Percentiles rank a stretch among this genome's conserved stretches.
These are phyloP conservation scores for Oriolus oriolus DNA, from an alignment of 2,113 vertebrate species.

Conservation along the genomic window DNA sequence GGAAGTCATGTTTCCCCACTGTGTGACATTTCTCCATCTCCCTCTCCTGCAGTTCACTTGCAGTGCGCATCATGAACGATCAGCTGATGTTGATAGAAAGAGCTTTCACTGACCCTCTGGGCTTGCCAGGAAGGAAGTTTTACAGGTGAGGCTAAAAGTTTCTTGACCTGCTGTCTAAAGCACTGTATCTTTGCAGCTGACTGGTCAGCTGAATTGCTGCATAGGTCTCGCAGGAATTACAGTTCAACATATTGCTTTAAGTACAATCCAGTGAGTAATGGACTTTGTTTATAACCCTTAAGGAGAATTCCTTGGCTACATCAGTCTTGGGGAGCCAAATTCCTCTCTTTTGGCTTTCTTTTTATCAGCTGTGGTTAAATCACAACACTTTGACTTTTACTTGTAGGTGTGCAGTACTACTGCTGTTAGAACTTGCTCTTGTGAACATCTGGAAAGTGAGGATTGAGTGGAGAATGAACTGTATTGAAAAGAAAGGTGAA, in stretches of 20 bases:
- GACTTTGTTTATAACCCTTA: not conserved
- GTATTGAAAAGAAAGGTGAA: not conserved
- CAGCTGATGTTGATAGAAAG: conserved; percentile 92
- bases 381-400: not conserved
- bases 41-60: conserved; percentile 44
- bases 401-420: not conserved
- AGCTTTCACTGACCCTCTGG: conserved; percentile 90
- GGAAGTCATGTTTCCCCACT: not conserved
- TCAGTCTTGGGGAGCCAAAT: not conserved
- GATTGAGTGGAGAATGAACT: not conserved
- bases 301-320: not conserved
- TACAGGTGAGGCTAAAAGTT: conserved; percentile 79
- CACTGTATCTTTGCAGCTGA: not conserved
- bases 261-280: not conserved
- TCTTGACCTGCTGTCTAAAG: not conserved
- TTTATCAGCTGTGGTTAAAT: not conserved
- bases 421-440: not conserved
- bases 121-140: conserved; percentile 88
- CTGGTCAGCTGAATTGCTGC: not conserved
- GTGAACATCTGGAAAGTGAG: not conserved
- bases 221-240: not conserved
- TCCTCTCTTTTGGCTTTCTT: not conserved
- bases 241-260: not conserved
- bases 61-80: conserved; percentile 84
- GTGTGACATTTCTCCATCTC: not conserved